Conservation (phyloP, 2,888 invertebrate genomes). For the Seira sanloemensis region DNA sequence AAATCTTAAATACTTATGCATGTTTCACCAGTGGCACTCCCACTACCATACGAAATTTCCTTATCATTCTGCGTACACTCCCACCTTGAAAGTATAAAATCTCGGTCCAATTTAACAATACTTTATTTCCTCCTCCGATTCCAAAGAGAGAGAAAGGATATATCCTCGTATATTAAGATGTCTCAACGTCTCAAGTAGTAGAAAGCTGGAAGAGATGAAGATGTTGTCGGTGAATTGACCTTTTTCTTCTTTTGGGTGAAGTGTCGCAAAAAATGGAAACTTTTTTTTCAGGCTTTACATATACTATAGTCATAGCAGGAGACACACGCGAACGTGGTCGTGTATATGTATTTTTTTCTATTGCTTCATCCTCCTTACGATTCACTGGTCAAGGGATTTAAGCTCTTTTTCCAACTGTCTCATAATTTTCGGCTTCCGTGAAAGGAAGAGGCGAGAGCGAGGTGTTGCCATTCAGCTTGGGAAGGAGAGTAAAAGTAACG, state of each 20-base stretch:
- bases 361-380: conserved; percentile 29
- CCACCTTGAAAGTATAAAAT: neutral
- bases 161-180: neutral
- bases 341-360: neutral
- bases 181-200: conserved; percentile 1
- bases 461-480: conserved; percentile 48
- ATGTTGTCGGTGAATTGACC: conserved; percentile 48
- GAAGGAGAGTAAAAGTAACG: neutral
- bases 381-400: conserved; percentile 66
- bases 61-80: conserved; percentile 1
- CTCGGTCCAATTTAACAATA: neutral
- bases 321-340: too few relatives aligned
- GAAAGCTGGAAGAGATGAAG: conserved; percentile 43
- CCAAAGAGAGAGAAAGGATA: neutral
- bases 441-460: conserved; percentile 57
- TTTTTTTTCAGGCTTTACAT: too few relatives aligned
- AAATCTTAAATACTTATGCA: neutral
- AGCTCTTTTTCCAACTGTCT: conserved; percentile 61
- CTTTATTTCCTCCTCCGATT: neutral
- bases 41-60: too few relatives aligned
- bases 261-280: conserved; percentile 28
- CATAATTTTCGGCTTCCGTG: conserved; percentile 66
- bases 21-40: neutral
- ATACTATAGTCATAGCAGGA: too few relatives aligned
- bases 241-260: conserved; percentile 41